phyloP scores from a whole-genome alignment of 2,888 invertebrate species.

The Elysia crispata region DNA sequence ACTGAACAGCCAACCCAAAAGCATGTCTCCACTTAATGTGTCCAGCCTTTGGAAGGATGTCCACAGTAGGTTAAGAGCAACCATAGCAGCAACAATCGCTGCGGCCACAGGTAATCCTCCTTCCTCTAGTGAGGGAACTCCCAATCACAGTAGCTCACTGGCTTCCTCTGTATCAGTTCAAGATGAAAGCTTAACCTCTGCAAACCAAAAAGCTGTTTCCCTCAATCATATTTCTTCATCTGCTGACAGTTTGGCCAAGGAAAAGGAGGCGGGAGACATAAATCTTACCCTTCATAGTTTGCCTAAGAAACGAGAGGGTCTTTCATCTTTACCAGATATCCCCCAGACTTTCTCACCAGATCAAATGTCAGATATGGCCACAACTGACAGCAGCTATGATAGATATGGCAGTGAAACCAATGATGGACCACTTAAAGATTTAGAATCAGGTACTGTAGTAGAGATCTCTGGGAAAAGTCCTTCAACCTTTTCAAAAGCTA shows the following conservation, averaged over 20 bases:
- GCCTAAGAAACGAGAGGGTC: constrained; percentile 22
- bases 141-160: constrained; percentile 29
- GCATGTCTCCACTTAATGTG: constrained; percentile 62
- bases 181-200: constrained; percentile 39
- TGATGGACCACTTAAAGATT: neutral
- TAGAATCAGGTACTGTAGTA: neutral
- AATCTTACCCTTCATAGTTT: too few species aligned
- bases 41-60: constrained; percentile 60
- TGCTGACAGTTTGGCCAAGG: neutral
- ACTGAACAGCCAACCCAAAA: constrained; percentile 22
- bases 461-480: neutral
- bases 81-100: constrained; percentile 43
- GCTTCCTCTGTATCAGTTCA: constrained; percentile 14
- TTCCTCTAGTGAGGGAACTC: constrained; percentile 37
- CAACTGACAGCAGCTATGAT: constrained; percentile 5
- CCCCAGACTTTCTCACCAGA: constrained; percentile 32
- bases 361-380: constrained; percentile 4
- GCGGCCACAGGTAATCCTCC: constrained; percentile 30
- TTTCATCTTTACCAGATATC: constrained; percentile 36
- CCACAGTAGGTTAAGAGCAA: constrained; percentile 25
- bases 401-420: constrained; percentile 17
- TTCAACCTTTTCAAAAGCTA: neutral
- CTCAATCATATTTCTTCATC: constrained; percentile 36
- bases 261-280: neutral
- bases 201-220: neutral